Evolutionary conservation across 2,888 invertebrate species (phyloP).

Genomic region (Exephanes ischioxanthus): DNA sequence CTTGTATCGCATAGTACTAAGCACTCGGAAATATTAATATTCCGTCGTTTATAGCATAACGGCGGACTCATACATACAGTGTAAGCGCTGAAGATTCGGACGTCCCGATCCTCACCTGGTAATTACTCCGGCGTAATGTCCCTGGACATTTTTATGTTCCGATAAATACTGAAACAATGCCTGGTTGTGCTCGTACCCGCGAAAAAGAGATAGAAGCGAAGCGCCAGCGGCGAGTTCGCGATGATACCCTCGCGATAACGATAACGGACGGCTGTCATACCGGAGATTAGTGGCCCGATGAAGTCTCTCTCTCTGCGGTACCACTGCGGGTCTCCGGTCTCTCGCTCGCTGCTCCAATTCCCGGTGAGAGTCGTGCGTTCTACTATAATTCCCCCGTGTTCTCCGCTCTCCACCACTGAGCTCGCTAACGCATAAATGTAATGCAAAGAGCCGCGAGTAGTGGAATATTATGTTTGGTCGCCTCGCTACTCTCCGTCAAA

Average conservation of each 20-base stretch:
- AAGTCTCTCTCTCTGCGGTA: conserved; percentile 13
- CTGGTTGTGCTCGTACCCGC: not conserved
- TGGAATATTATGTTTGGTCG: conserved; percentile 41
- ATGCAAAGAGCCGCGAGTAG: conserved; percentile 41
- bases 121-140: conserved; percentile 25
- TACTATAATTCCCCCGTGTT: not conserved
- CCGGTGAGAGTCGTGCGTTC: conserved; percentile 30
- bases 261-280: conserved; percentile 63
- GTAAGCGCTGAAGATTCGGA: not conserved
- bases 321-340: conserved; percentile 39
- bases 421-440: conserved; percentile 52
- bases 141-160: conserved; percentile 1
- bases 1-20: too few species aligned
- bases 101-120: conserved; percentile 40
- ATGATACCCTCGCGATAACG: conserved; percentile 59
- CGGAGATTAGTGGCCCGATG: conserved; percentile 62
- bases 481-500: not conserved
- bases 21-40: too few species aligned
- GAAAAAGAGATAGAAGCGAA: conserved; percentile 3
- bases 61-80: not conserved
- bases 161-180: conserved; percentile 41
- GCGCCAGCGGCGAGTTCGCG: conserved; percentile 15
- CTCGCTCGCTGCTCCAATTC: conserved; percentile 47
- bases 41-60: not conserved
- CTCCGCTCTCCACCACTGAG: not conserved